Base-by-base conservation (phyloP, 2,113 vertebrate species). In the Charina bottae region DNA sequence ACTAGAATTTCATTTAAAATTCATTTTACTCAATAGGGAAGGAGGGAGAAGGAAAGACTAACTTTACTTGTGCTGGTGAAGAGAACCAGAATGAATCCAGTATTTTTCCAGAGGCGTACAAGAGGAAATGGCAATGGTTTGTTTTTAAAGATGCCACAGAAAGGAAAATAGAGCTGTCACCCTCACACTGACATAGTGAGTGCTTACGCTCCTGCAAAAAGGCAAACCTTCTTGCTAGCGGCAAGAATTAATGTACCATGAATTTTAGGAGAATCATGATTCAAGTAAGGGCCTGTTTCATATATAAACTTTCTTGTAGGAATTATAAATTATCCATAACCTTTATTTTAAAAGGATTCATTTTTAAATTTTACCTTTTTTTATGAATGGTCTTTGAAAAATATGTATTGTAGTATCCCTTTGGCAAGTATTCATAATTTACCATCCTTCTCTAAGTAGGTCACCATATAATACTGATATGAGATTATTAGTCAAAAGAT, bases 1-100 rank as follows among this genome's bases (percentile, higher is more conserved):
- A 85, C 60, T n/a, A 59, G 87, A 91, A 93, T 93, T 93, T 85
- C 54, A 23, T 85, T 83, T 54, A 87, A 42, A 49, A 17, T 28
- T n/a, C 46, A 90, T 88, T 89, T 68, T 28, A 0, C 2, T 83
- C 24, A 89, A n/a, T 33, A 17, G 4, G 12, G 5, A 68, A 0
- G 64, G 4, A 68, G 0, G 62, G 26, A 64, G 0, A n/a, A 0
- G 28, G 62, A 33, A 0, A 13, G 33, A 21, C 0, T 28, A n/a
- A 33, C 9, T 78, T 37, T 78, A 33, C 72, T 78, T 78, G 15
- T 72, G 15, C 68, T 78, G 33, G 68, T 78, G 72, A 78, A 78
- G 72, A 42, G 33, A 78, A 42, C 2, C 68, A 78, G 17, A 78
- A 78, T 78, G 33, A 42, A 21, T 42, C 33, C 72, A 42, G 33